These are phyloP conservation scores for Lepidochrysops patricia DNA, from an alignment of 2,888 invertebrate genomes.

Conservation along the genomic window DNA sequence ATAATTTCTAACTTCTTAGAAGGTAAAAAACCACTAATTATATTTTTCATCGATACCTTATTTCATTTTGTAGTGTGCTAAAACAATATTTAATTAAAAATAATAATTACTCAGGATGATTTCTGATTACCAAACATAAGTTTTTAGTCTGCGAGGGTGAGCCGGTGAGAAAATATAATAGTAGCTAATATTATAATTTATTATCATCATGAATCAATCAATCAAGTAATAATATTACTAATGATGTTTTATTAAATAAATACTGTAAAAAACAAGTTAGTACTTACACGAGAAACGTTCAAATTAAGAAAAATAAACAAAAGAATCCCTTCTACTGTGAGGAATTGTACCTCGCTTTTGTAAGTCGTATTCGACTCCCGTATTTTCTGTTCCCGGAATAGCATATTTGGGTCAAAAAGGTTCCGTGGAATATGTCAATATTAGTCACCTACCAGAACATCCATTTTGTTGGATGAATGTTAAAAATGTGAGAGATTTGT, in stretches of 20 bases:
- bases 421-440: constrained; percentile 44
- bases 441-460: constrained; percentile 34
- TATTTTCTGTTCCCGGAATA: constrained; percentile 39
- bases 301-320: background rate
- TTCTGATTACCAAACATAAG: no score
- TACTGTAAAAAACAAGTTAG: background rate
- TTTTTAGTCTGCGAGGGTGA: no score
- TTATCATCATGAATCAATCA: no score
- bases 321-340: background rate
- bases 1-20: no score
- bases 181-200: no score
- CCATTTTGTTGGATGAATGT: background rate
- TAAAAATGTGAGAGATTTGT: background rate
- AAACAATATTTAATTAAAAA: no score
- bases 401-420: constrained; percentile 49
- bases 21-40: no score
- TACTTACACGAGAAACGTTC: background rate
- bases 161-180: no score
- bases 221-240: no score
- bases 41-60: no score
- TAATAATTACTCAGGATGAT: no score
- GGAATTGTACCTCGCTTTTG: background rate
- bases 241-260: background rate
- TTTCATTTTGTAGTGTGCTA: no score
- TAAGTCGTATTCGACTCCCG: constrained; percentile 17